A percentile compares a stretch with the other conserved stretches of the same genome.
These are phyloP conservation scores for Smutsia gigantea DNA, from an alignment of 2,797 vertebrate species.

Conservation along the genomic window DNA sequence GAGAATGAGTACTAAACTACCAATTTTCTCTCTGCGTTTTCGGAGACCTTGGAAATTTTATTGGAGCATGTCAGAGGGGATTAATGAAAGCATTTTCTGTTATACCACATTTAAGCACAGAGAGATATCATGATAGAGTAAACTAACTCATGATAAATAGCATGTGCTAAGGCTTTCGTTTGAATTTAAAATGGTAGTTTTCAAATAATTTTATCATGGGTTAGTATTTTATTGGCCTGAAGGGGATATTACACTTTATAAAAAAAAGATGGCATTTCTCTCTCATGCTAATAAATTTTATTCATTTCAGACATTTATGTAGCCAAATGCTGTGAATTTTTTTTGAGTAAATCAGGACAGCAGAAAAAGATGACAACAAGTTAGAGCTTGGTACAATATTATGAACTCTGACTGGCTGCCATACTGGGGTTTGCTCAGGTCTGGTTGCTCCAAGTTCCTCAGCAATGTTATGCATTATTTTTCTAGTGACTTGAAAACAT, in stretches of 20 bases:
- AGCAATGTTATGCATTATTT: neutral
- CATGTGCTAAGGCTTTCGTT: constrained; percentile 27
- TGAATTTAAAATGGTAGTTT: constrained; percentile 74
- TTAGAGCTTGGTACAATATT: neutral
- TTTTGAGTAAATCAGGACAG: constrained; percentile 39
- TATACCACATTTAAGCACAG: constrained; percentile 72
- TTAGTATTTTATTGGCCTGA: constrained; percentile 75
- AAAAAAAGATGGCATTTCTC: constrained; percentile 64
- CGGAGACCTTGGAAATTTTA: constrained; percentile 64
- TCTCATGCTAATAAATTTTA: constrained; percentile 73
- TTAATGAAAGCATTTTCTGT: constrained; percentile 77
- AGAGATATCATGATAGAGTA: constrained; percentile 66
- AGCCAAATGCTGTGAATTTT: constrained; percentile 43
- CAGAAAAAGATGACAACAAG: constrained; percentile 34
- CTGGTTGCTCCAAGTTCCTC: neutral
- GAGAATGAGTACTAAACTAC: neutral
- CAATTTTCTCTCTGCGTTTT: constrained; percentile 5
- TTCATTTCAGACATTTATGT: constrained; percentile 60
- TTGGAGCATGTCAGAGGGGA: constrained; percentile 68
- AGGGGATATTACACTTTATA: constrained; percentile 69
- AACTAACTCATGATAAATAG: constrained; percentile 71
- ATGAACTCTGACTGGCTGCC: neutral
- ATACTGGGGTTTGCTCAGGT: neutral
- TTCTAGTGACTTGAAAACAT: constrained; percentile 15
- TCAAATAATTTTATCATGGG: constrained; percentile 71